phyloP scores from a whole-genome alignment of 2,888 invertebrate genomes.

The Philereme transversata region DNA sequence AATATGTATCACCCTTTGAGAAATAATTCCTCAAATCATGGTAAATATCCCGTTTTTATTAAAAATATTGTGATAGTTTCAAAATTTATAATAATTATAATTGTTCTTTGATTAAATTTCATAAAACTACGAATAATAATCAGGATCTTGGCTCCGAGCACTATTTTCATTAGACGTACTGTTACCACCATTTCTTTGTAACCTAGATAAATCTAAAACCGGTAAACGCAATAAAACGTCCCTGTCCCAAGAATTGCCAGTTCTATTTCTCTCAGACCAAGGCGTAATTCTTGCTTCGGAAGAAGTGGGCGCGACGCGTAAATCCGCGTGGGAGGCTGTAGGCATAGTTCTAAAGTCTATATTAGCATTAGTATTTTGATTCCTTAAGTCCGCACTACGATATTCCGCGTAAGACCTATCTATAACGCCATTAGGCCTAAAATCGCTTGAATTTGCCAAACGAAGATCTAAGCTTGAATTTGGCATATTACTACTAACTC shows the following conservation, averaged over 20 bases:
- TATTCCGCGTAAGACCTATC: not conserved
- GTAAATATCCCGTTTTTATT: too few relatives aligned
- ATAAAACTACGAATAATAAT: too few relatives aligned
- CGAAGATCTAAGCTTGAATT: not conserved
- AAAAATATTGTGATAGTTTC: too few relatives aligned
- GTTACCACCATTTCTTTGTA: slow-evolving; percentile 42
- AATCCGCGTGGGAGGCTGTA: slow-evolving; percentile 31
- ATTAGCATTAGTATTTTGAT: slow-evolving; percentile 1
- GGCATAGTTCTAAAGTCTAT: slow-evolving; percentile 21
- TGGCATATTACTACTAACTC: not conserved
- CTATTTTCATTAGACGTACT: not conserved
- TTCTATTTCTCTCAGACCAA: slow-evolving; percentile 57
- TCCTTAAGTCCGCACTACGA: not conserved
- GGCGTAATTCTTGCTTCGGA: slow-evolving; percentile 59
- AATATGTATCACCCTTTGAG: too few relatives aligned
- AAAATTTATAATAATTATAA: too few relatives aligned
- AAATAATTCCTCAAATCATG: too few relatives aligned
- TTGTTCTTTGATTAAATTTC: too few relatives aligned
- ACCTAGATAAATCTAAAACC: slow-evolving; percentile 60
- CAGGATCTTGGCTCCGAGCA: too few relatives aligned
- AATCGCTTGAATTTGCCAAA: slow-evolving; percentile 8
- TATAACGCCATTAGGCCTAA: slow-evolving; percentile 26
- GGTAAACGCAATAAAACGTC: slow-evolving; percentile 67
- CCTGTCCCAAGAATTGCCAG: slow-evolving; percentile 51
- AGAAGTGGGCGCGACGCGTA: slow-evolving; percentile 13